A percentile compares a stretch with the other conserved stretches of the same genome.
Evolutionary conservation across 1,140 invertebrate species (phyloP).

Genomic region (Mizuhopecten yessoensis): DNA sequence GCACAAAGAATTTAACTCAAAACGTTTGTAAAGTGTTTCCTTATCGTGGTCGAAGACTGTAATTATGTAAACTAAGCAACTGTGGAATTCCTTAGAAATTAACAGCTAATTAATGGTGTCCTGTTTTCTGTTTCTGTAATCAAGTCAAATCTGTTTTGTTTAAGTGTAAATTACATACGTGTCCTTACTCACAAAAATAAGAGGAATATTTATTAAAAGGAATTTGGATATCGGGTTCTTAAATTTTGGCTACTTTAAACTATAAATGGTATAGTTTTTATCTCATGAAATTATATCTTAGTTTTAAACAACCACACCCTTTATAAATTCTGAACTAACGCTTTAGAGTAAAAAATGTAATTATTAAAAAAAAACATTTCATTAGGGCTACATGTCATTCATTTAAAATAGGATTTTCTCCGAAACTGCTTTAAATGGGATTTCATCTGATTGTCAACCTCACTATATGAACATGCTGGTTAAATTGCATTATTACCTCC

Average conservation of each 20-base stretch:
- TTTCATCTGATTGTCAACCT: background rate
- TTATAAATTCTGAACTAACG: too few species aligned
- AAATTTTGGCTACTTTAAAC: too few species aligned
- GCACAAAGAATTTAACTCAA: background rate
- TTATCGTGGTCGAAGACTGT: background rate
- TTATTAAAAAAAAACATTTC: too few species aligned
- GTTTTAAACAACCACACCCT: too few species aligned
- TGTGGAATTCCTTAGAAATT: background rate
- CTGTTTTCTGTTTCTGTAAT: background rate
- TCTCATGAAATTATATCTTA: too few species aligned
- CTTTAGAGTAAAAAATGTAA: too few species aligned
- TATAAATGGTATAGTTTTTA: too few species aligned
- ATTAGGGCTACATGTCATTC: too few species aligned
- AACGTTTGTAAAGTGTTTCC: background rate
- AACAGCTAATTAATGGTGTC: conserved; percentile 32
- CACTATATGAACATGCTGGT: conserved; percentile 12
- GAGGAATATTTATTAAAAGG: background rate
- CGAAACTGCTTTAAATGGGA: background rate
- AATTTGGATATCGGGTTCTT: too few species aligned
- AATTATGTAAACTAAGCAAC: conserved; percentile 5
- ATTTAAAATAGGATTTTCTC: background rate
- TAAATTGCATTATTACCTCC: conserved; percentile 49
- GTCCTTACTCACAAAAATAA: background rate
- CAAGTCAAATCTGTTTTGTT: background rate
- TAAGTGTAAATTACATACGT: background rate